These are phyloP conservation scores for Neodon shergylaensis DNA, from an alignment of 2,113 vertebrate genomes.

Conservation along the genomic window DNA sequence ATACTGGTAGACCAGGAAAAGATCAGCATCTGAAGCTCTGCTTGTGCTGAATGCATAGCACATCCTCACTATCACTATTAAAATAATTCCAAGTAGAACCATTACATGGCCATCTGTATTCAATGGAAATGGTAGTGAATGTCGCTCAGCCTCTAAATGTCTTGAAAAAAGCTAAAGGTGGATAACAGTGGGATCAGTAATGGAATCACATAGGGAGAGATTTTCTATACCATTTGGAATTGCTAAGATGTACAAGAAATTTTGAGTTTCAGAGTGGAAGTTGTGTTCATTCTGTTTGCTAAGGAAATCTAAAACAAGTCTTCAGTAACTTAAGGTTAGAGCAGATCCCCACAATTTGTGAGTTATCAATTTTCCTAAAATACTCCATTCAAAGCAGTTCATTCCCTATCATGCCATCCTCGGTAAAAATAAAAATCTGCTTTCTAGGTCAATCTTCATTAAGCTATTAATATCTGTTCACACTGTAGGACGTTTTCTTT, in stretches of 20 bases:
- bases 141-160: background rate
- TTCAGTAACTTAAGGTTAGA: slow-evolving; percentile 46
- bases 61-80: no score
- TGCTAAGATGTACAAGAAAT: background rate
- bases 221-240: background rate
- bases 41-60: background rate
- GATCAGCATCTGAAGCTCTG: background rate
- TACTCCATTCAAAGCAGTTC: slow-evolving; percentile 61
- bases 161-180: background rate
- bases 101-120: background rate
- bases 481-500: slow-evolving; percentile 66
- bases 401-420: slow-evolving; percentile 65
- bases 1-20: no score
- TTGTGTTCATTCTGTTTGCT: slow-evolving; percentile 1
- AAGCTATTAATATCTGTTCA: slow-evolving; percentile 78
- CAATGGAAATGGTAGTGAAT: background rate
- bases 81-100: background rate
- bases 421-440: slow-evolving; percentile 73
- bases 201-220: background rate
- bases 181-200: background rate
- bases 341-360: slow-evolving; percentile 10
- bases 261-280: slow-evolving; percentile 20
- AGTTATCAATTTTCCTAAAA: slow-evolving; percentile 67
- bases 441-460: slow-evolving; percentile 79
- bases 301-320: background rate